These are phyloP conservation scores for Malthinus flaveolus DNA, from an alignment of 2,888 invertebrate genomes.

Conservation along the genomic window DNA sequence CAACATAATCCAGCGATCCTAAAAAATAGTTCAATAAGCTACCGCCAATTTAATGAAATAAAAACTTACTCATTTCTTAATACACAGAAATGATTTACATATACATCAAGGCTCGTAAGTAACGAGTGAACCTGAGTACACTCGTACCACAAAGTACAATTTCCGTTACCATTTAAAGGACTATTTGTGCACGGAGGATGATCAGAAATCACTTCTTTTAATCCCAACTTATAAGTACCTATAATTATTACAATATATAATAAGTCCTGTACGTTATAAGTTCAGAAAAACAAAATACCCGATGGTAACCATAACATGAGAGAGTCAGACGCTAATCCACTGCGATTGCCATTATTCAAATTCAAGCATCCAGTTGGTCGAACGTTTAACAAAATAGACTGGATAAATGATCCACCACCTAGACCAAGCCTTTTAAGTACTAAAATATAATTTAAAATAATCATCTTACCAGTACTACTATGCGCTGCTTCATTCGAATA, in stretches of 20 bases:
- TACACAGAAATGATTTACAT: slow-evolving; percentile 10
- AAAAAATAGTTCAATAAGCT: not conserved
- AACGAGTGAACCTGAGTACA: slow-evolving; percentile 6
- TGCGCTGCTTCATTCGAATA: too few relatives aligned
- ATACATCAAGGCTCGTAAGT: not conserved
- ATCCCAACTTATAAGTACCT: slow-evolving; percentile 7
- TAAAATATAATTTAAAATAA: too few relatives aligned
- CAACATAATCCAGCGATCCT: not conserved
- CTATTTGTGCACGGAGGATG: not conserved
- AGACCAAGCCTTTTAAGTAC: too few relatives aligned
- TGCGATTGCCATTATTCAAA: too few relatives aligned
- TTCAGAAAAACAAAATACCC: slow-evolving; percentile 1
- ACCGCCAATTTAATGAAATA: not conserved
- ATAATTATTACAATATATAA: not conserved
- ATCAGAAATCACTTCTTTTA: not conserved
- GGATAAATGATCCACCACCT: too few relatives aligned
- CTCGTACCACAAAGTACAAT: not conserved
- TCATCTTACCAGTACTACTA: too few relatives aligned
- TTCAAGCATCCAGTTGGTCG: too few relatives aligned
- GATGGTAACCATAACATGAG: slow-evolving; percentile 1
- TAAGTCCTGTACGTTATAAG: too few relatives aligned
- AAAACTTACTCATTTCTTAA: slow-evolving; percentile 19
- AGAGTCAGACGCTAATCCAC: too few relatives aligned
- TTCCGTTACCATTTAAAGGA: not conserved
- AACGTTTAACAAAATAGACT: too few relatives aligned